Base-by-base conservation (phyloP, 2,888 invertebrate species). In the Rhogogaster chlorosoma region DNA sequence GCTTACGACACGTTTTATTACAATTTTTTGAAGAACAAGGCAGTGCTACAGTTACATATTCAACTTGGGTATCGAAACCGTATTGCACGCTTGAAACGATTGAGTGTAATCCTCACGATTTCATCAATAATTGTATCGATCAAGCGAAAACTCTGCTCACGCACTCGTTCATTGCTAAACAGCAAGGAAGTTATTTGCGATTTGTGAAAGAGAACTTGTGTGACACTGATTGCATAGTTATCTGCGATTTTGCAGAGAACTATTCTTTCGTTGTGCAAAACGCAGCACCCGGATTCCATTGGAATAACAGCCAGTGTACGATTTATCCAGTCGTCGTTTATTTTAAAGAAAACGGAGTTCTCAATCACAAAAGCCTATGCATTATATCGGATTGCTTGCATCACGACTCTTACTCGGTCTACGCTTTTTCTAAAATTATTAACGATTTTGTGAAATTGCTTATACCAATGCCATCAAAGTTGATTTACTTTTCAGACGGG, bases 261-360 rank as follows among this genome's bases (percentile, higher is more conserved):
- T 75, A 75, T 49, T 45, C 42, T n/a, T 89, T 88, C 71, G 86
- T 88, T n/a, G 61, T 88, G 5, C 88, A 88, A 84, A 73, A 89
- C 83, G 87, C 87, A 18, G 87, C 84, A 32, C 84, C 85, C 26
- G 85, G 85, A 22, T 86, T 87, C 32, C 87, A 89, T 53, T 89
- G 86, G 86, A 87, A 88, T 71, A 89, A 89, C 61, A 22, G 42
- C 38, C 75, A 75, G 45, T 9, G n/a, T 12, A 75, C 75, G 2
- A 75, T 75, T 10, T 26, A 45, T 75, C 83, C 89, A 32, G 82
- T 86, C 6, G 87, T 87, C 6, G 75, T 86, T 85, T 87, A 86
- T 85, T 78, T 85, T 84, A 84, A 71, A 64, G 42, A 29, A 86
- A 77, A 36, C 80, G 45, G 77, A 85, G 22, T 78, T 71, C 26